phyloP scores from a whole-genome alignment of 2,113 vertebrate genomes.

The Ceuthmochares aereus region DNA sequence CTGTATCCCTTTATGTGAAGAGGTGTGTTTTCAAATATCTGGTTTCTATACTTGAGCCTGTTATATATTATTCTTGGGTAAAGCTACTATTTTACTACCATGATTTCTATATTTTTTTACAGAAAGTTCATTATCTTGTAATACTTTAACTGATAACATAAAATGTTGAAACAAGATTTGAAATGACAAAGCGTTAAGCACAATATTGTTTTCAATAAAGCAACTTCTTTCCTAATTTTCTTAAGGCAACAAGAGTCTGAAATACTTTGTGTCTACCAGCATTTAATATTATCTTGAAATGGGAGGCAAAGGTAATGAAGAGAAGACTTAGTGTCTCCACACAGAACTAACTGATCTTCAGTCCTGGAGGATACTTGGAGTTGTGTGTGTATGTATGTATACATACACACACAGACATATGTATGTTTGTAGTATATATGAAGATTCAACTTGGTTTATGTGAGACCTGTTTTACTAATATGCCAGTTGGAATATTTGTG shows the following conservation, averaged over 20 bases:
- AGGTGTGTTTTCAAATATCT: not conserved
- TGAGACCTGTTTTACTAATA: not conserved
- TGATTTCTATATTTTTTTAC: conserved; percentile 25
- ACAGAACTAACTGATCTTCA: not conserved
- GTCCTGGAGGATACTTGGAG: not conserved
- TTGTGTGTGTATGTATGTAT: not conserved
- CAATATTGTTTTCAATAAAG: conserved; percentile 45
- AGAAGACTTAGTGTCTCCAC: not conserved
- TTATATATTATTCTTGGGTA: not conserved
- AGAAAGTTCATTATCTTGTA: not conserved
- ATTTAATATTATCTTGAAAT: not conserved
- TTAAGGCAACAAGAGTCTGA: not conserved
- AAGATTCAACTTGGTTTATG: not conserved
- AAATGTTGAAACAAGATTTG: not conserved
- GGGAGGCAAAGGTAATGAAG: not conserved
- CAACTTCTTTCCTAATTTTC: not conserved
- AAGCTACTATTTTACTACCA: conserved; percentile 34
- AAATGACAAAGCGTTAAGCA: not conserved
- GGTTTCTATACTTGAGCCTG: not conserved
- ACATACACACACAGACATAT: not conserved
- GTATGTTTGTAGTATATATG: not conserved
- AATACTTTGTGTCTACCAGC: not conserved
- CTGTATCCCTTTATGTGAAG: not conserved
- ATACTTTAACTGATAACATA: not conserved
- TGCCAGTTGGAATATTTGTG: not conserved